These are phyloP conservation scores for Zosterops pallidus DNA, from an alignment of 2,113 vertebrate genomes.

Conservation along the genomic window DNA sequence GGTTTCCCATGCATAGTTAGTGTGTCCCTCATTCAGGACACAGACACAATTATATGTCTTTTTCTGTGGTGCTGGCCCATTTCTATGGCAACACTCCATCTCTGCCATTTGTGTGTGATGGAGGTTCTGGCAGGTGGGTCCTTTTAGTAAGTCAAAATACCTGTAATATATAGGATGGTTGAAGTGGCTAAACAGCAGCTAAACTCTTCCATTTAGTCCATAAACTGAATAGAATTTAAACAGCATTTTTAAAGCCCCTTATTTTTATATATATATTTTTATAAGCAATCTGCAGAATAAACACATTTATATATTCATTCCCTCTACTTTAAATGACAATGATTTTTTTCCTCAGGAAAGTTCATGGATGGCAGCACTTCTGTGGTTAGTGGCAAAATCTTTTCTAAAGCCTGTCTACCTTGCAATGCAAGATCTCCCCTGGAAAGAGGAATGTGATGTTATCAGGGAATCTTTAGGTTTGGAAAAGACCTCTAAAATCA, in stretches of 20 bases:
- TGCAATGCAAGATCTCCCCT: neutral
- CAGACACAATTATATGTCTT: neutral
- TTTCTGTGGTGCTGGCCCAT: slow-evolving; percentile 8
- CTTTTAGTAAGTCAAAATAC: neutral
- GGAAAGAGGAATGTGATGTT: neutral
- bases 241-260: neutral
- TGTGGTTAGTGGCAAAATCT: neutral
- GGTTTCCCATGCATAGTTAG: slow-evolving; percentile 36
- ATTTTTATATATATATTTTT: neutral
- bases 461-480: neutral
- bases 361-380: neutral
- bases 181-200: neutral
- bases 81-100: slow-evolving; percentile 34
- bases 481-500: neutral
- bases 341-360: neutral
- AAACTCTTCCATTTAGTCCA: neutral
- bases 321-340: neutral
- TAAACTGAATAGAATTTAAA: neutral
- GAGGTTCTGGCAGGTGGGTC: neutral
- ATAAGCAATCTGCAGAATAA: neutral
- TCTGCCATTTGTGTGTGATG: neutral
- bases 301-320: neutral
- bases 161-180: neutral
- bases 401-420: neutral
- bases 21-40: neutral